These are phyloP conservation scores for Panorpa germanica DNA, from an alignment of 2,888 invertebrate species.

Conservation along the genomic window DNA sequence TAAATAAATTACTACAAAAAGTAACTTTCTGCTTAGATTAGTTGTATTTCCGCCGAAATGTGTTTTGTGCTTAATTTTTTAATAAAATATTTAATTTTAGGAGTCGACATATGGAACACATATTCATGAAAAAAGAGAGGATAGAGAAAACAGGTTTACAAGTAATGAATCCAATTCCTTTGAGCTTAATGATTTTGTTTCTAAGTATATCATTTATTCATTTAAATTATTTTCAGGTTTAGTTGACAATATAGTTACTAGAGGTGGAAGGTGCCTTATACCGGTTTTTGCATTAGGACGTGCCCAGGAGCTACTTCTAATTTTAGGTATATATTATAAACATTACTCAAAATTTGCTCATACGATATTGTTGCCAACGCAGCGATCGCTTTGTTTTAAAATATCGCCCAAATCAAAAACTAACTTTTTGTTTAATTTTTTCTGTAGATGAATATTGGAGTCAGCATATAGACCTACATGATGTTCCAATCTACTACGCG, in stretches of 20 bases:
- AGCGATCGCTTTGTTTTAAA: too few species aligned
- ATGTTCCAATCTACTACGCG: constrained; percentile 98
- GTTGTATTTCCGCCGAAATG: background rate
- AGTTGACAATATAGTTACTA: constrained; percentile 86
- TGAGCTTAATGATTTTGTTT: too few species aligned
- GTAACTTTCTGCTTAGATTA: constrained; percentile 4
- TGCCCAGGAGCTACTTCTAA: constrained; percentile 88
- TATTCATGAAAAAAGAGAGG: constrained; percentile 95
- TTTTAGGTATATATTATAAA: constrained; percentile 36
- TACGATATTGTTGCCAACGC: background rate
- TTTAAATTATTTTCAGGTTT: too few species aligned
- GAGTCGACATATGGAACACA: constrained; percentile 99
- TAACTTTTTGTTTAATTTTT: constrained; percentile 4
- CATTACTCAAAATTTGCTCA: constrained; percentile 2
- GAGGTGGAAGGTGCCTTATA: constrained; percentile 96
- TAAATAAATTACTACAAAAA: constrained; percentile 6
- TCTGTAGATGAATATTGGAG: constrained; percentile 90
- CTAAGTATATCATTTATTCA: too few species aligned
- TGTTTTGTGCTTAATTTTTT: constrained; percentile 7
- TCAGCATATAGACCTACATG: constrained; percentile 89
- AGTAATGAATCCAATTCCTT: too few species aligned
- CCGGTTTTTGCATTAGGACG: constrained; percentile 97
- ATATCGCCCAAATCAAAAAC: background rate
- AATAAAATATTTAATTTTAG: constrained; percentile 23
- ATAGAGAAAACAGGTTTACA: constrained; percentile 88